Evolutionary conservation across 2,113 vertebrate species (phyloP).

Genomic region (Charadrius vociferus): DNA sequence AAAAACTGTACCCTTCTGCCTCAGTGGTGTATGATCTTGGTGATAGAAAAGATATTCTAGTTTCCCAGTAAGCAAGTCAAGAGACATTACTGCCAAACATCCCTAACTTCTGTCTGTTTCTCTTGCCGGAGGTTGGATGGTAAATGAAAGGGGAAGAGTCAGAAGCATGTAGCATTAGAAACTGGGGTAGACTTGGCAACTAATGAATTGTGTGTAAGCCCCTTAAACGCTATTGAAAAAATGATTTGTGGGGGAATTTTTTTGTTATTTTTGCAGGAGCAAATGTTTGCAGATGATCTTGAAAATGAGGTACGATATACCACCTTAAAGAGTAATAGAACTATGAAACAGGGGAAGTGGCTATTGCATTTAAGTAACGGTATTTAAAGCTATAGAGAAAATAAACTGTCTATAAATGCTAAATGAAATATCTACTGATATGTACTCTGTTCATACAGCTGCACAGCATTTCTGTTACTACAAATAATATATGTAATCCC

Average conservation of each 20-base stretch:
- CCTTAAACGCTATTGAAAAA: neutral
- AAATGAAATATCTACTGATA: accelerated
- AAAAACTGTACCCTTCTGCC: neutral
- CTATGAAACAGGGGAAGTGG: neutral
- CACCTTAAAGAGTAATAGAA: neutral
- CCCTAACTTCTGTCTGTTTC: neutral
- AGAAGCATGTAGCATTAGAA: neutral
- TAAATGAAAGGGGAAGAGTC: neutral
- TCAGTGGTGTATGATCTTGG: neutral
- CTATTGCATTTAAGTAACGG: neutral
- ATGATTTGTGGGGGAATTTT: neutral
- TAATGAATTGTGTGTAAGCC: neutral
- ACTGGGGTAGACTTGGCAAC: neutral
- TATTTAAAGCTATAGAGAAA: neutral
- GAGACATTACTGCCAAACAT: neutral
- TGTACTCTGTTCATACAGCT: neutral
- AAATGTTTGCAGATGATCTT: slow-evolving; percentile 84
- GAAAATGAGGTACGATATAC: slow-evolving; percentile 85
- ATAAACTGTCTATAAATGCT: neutral
- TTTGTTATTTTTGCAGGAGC: slow-evolving; percentile 82
- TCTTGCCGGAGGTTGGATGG: neutral
- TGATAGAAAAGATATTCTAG: neutral
- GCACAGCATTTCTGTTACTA: neutral
- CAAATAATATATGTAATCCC: neutral
- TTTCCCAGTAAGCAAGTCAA: no score